Percentiles rank a stretch among this genome's conserved stretches.
Conservation (phyloP, 2,888 invertebrate genomes). For the Protophormia terraenovae region DNA sequence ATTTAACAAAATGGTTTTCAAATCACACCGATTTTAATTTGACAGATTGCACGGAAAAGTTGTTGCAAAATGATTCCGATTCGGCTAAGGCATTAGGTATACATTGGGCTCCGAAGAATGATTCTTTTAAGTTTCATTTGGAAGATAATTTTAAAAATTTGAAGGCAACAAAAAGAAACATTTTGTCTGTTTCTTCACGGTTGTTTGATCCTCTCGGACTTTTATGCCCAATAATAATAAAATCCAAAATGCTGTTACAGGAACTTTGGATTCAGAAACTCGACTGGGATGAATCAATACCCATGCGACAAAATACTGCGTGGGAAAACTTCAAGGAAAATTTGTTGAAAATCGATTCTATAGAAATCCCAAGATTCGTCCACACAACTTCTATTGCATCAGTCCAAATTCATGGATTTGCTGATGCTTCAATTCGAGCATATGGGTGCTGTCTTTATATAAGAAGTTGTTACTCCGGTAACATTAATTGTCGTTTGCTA, state of each 20-base stretch:
- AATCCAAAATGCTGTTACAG: conserved; percentile 38
- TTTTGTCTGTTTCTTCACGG: too few relatives aligned
- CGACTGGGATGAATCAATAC: conserved; percentile 36
- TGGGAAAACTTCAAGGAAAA: conserved; percentile 2
- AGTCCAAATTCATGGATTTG: too few relatives aligned
- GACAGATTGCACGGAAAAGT: neutral
- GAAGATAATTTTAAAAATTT: too few relatives aligned
- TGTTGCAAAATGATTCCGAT: neutral
- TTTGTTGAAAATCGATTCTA: neutral
- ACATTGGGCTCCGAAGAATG: too few relatives aligned
- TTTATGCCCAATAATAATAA: conserved; percentile 31
- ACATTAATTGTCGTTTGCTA: neutral
- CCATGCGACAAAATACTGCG: neutral
- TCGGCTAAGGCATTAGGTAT: neutral
- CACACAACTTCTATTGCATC: too few relatives aligned
- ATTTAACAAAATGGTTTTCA: neutral
- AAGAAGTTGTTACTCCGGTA: neutral
- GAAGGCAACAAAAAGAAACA: too few relatives aligned
- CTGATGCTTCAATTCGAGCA: too few relatives aligned
- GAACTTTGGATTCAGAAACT: conserved; percentile 20
- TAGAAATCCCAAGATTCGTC: conserved; percentile 3
- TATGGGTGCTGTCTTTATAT: neutral
- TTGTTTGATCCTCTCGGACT: too few relatives aligned
- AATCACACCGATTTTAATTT: too few relatives aligned
- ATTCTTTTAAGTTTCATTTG: too few relatives aligned